A percentile compares a stretch with the other conserved stretches of the same genome.
Evolutionary conservation across 1,140 invertebrate genomes (phyloP).

Genomic region (Meloidogyne chitwoodi): DNA sequence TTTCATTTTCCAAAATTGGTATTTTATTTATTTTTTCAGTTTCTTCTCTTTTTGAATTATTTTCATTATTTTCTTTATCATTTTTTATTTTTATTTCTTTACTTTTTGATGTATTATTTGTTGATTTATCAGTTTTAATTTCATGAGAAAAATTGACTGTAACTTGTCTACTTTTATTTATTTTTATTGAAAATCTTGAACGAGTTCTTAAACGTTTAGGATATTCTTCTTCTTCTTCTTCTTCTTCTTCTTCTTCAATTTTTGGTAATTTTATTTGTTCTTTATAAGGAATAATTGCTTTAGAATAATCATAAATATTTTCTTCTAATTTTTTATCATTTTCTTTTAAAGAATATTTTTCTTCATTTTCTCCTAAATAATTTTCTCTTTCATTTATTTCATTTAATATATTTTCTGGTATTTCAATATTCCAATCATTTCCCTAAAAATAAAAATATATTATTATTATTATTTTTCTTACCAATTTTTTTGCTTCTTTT

Average conservation of each 20-base stretch:
- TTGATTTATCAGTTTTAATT: neutral
- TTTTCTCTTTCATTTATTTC: neutral
- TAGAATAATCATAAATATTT: neutral
- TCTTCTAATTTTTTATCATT: neutral
- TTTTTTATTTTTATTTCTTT: neutral
- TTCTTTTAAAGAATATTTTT: neutral
- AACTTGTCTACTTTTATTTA: neutral
- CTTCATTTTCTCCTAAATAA: neutral
- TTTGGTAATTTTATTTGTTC: neutral
- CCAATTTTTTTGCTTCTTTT: neutral
- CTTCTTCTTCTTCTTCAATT: neutral
- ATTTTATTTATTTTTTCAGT: neutral
- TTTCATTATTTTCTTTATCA: neutral
- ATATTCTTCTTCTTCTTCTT: neutral
- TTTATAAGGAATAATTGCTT: neutral
- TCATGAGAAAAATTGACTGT: neutral
- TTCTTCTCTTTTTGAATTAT: neutral
- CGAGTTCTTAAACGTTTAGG: neutral
- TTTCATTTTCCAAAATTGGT: neutral
- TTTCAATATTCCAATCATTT: neutral
- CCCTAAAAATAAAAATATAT: neutral
- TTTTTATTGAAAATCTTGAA: neutral
- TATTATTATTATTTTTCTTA: neutral
- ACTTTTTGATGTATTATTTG: neutral
- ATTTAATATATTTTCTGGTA: neutral